Evolutionary conservation across 2,797 vertebrate genomes (phyloP), one percentile per base, ranked within the genome.

Genomic region (Oreochromis grahami): DNA sequence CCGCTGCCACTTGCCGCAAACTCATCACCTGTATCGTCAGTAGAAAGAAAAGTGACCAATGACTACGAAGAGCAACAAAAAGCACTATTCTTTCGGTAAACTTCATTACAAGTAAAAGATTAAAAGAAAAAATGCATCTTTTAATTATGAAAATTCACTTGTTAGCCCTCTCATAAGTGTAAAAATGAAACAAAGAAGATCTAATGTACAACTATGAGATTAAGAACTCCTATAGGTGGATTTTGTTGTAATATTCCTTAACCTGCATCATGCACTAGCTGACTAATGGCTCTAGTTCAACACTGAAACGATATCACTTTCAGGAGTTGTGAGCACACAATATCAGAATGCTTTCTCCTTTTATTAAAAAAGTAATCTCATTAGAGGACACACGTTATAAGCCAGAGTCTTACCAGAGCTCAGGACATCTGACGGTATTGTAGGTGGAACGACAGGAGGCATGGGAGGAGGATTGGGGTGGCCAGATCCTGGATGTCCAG

Each of bases 401-500:
- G 63, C 6, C 29, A 9, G 12, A 4, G 90, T 94, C 88, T 95
- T 93, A 96, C 96, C 95, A 82, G 97, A 84, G 53, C 93, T 87
- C 78, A 94, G 24, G 21, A 91, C 93, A 78, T 95, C 88, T 21
- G 93, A 82, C 45, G 95, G 95, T 2, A 96, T 93, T 72, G 90
- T 93, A 0, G 94, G 96, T 3, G 95, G 95, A 1, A 96, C 79
- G 8, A 96, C 7, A 5, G 94, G 95, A 2, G 95, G 94, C 93
- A 96, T 94, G 24, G 89, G 92, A 43, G 94, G 92, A 3, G 86
- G 93, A 17, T 2, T 79, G 8, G 95, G 96, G 88, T 94, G 96
- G 21, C 93, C 93, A 0, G 80, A 58, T 19, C 94, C 93, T 11
- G 91, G 95, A 32, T 55, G 90, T 14, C 93, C 92, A 11, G 84